phyloP scores from a whole-genome alignment of 2,113 vertebrate genomes.

The Tyto alba region DNA sequence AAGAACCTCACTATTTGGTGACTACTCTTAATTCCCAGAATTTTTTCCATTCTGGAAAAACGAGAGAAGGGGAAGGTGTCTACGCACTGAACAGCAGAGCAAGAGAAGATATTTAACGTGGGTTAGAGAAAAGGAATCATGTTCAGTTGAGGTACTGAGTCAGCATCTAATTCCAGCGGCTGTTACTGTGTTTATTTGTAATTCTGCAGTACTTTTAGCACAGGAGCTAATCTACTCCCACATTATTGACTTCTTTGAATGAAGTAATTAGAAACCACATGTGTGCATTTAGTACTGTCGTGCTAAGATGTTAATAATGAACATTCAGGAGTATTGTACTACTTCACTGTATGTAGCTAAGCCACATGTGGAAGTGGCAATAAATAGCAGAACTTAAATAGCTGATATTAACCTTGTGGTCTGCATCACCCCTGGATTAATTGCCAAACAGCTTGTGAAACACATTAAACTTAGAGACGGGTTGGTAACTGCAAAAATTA shows the following conservation, averaged over 20 bases:
- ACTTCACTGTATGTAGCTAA: not conserved
- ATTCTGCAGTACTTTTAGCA: not conserved
- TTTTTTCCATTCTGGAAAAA: not conserved
- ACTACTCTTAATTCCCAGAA: not conserved
- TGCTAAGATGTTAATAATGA: not conserved
- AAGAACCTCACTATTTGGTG: not conserved
- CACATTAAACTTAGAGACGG: not conserved
- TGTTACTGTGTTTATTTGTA: not conserved
- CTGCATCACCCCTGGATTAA: not conserved
- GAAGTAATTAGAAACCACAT: not conserved
- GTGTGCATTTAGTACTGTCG: not conserved
- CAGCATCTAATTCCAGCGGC: not conserved
- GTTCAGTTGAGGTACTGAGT: not conserved
- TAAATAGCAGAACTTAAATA: not conserved
- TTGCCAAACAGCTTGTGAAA: not conserved
- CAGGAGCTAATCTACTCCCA: not conserved
- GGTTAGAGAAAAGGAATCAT: not conserved
- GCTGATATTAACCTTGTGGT: not conserved
- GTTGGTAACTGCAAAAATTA: not conserved
- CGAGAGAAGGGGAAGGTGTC: not conserved
- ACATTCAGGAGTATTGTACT: not conserved
- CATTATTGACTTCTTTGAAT: not conserved
- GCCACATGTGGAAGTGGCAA: not conserved
- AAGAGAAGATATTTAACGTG: not conserved
- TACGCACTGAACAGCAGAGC: not conserved